Percentiles rank a stretch among this genome's conserved stretches.
These are phyloP conservation scores for Leptopilina clavipes DNA, from an alignment of 1,140 invertebrate genomes.

Conservation along the genomic window DNA sequence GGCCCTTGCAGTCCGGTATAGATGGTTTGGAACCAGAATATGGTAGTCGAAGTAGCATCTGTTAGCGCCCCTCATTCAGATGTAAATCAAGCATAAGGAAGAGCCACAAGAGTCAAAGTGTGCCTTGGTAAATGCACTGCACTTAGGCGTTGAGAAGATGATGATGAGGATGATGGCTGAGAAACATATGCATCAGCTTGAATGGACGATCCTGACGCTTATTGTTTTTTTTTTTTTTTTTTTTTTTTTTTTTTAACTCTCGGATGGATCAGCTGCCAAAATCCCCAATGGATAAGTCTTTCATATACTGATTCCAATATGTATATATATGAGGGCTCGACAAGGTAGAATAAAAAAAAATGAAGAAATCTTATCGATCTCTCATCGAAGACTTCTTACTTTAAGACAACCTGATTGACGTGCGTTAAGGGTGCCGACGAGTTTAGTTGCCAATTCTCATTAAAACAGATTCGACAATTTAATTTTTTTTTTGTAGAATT, in stretches of 20 bases:
- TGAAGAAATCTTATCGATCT: slow-evolving; percentile 16
- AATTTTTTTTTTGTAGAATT: too few relatives aligned
- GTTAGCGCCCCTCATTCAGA: neutral
- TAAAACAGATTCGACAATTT: too few relatives aligned
- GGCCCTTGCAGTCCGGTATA: too few relatives aligned
- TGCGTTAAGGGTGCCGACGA: neutral
- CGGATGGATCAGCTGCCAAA: slow-evolving; percentile 10
- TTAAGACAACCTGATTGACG: neutral
- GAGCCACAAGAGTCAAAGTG: neutral
- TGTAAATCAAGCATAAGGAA: slow-evolving; percentile 17
- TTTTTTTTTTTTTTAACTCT: too few relatives aligned
- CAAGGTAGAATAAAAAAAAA: neutral
- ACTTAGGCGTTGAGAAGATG: slow-evolving; percentile 28
- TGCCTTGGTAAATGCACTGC: neutral
- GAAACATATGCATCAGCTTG: slow-evolving; percentile 12
- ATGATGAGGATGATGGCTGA: slow-evolving; percentile 16
- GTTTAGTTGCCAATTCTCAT: too few relatives aligned
- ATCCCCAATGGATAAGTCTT: neutral
- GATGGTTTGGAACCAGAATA: neutral
- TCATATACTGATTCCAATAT: neutral
- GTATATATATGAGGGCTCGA: neutral
- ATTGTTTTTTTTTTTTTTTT: slow-evolving; percentile 4
- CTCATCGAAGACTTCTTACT: slow-evolving; percentile 2
- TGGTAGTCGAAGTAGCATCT: slow-evolving; percentile 14
- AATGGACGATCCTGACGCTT: neutral